Conservation (phyloP, 1,140 invertebrate species). For the Drosophila sp. region DNA sequence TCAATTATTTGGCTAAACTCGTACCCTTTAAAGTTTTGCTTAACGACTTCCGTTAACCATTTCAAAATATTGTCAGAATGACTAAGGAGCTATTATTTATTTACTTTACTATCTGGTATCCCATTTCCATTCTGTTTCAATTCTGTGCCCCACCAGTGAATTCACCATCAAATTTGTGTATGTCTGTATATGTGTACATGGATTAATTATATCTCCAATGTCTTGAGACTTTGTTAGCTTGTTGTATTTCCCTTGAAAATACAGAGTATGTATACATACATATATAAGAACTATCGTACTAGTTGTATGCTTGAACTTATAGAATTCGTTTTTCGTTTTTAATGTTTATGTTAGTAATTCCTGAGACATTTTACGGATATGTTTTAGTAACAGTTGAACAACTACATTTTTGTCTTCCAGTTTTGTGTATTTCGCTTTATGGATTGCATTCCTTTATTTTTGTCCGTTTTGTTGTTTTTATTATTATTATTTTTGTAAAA, state of each 20-base stretch:
- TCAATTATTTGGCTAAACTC: too few relatives aligned
- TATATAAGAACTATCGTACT: conserved; percentile 40
- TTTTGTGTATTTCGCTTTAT: neutral
- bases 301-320: conserved; percentile 36
- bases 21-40: too few relatives aligned
- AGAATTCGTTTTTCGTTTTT: conserved; percentile 33
- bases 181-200: neutral
- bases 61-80: neutral
- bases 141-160: too few relatives aligned
- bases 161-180: neutral
- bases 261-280: conserved; percentile 42
- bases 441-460: conserved; percentile 13
- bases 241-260: conserved; percentile 43
- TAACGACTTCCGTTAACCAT: too few relatives aligned
- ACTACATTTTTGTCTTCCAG: conserved; percentile 22
- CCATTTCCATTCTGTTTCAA: too few relatives aligned
- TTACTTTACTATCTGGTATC: neutral
- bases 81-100: neutral
- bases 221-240: conserved; percentile 13
- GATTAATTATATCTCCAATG: neutral
- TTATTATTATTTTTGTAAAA: conserved; percentile 6
- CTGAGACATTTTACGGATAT: conserved; percentile 81
- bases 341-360: conserved; percentile 69
- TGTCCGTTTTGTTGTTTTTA: conserved; percentile 12
- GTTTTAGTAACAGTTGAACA: conserved; percentile 59